A percentile compares a stretch with the other conserved stretches of the same genome.
Conservation (phyloP, 2,797 vertebrate genomes). For the Cheirogaleus major region DNA sequence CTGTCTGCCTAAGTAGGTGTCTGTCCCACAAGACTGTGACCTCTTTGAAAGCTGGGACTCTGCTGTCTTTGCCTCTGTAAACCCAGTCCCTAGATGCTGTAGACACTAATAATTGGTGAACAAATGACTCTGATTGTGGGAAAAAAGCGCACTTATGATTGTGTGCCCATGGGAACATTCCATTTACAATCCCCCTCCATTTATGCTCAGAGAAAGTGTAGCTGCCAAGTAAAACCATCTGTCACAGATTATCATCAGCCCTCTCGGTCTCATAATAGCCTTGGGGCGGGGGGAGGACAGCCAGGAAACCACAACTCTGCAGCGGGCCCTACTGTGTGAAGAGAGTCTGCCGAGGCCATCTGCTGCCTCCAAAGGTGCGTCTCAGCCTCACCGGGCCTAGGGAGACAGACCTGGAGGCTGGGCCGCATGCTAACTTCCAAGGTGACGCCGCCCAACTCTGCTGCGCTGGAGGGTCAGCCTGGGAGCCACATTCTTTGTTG, state of each 20-base stretch:
- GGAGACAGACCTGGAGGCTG: background rate
- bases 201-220: background rate
- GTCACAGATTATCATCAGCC: background rate
- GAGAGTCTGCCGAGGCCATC: background rate
- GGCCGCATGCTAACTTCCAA: background rate
- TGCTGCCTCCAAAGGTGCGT: background rate
- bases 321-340: background rate
- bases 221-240: background rate
- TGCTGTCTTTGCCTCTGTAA: background rate
- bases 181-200: background rate
- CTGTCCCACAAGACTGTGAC: background rate
- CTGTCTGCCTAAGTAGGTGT: fast-evolving
- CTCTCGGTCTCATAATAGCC: background rate
- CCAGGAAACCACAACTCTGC: background rate
- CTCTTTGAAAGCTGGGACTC: background rate
- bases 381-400: background rate
- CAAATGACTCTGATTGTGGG: background rate
- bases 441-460: fast-evolving
- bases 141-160: background rate
- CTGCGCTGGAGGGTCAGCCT: background rate
- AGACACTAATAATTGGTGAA: background rate
- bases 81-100: fast-evolving
- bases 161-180: background rate
- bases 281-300: background rate
- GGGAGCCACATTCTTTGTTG: background rate